Base-by-base conservation (phyloP, 2,888 invertebrate genomes). In the Dolichopus griseipennis region DNA sequence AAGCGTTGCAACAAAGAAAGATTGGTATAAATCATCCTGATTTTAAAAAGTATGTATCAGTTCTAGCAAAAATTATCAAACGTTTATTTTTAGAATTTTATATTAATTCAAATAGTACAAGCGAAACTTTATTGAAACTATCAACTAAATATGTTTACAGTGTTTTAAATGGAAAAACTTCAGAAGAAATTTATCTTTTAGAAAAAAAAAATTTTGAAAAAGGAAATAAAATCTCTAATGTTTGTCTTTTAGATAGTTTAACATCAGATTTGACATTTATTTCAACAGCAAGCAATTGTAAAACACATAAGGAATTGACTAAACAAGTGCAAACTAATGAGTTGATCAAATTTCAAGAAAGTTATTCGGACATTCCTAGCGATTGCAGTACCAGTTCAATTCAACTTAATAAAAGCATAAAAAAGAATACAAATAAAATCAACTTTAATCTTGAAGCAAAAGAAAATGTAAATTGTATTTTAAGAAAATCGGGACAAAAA, bases 101-200 rank as follows among this genome's bases (percentile, higher is more conserved):
- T 79, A 81, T 83, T 67, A 83, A 83, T 43, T 83, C 83, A 69
- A 88, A 89, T 71, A 90, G 89, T 37, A 91, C 91, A n/a, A 90
- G 89, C 20, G 91, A 91, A 74, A 87, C 87, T 1, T 87, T 92
- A 88, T 83, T 91, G 68, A 86, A 88, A 71, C 80, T 90, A 67
- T 87, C 90, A 1, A 85, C 87, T 52, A 85, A 84, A 71, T 86
- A 89, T 77, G 87, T 85, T 1, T 88, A 83, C 74, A 83, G 85
- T 0, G 88, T 89, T 18, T 85, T 87, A 69, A 85, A 85, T 75
- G 89, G 88, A 0, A 86, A 86, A 72, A 82, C 85, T 0, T 84
- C 86, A 2, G 89, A 89, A 62, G 88, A 89, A 66, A 86, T 89
- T 67, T 81, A 81, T 69, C 66, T 78, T 33, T 73, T 76, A 18